Conservation (phyloP, 2,113 vertebrate species). For the Marmota monax region DNA sequence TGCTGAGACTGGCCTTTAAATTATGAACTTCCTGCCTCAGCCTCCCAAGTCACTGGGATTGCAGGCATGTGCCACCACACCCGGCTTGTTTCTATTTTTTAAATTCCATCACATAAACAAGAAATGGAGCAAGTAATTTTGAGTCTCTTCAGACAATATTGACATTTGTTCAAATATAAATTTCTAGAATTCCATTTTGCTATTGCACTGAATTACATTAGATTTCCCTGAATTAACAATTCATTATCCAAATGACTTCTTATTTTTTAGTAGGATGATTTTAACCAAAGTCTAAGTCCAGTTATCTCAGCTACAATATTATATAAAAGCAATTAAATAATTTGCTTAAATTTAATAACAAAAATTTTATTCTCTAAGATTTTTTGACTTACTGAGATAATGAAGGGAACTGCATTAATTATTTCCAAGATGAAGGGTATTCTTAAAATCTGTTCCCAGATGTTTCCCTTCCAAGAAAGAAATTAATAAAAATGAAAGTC, state of each 20-base stretch:
- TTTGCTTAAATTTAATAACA: slow-evolving; percentile 16
- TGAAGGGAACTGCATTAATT: slow-evolving; percentile 93
- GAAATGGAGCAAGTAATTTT: neutral
- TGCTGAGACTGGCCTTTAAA: too few relatives aligned
- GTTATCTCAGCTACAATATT: neutral
- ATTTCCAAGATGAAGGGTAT: slow-evolving; percentile 93
- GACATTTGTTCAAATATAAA: neutral
- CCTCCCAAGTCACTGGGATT: too few relatives aligned
- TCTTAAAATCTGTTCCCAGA: slow-evolving; percentile 93
- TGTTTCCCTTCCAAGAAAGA: slow-evolving; percentile 90
- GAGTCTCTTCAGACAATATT: neutral
- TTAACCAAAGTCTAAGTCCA: slow-evolving; percentile 11
- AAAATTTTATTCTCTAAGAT: neutral
- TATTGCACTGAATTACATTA: neutral
- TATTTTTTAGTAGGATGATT: slow-evolving; percentile 23
- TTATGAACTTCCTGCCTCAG: too few relatives aligned
- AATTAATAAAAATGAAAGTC: slow-evolving; percentile 67
- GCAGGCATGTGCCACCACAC: too few relatives aligned
- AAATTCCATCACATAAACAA: neutral
- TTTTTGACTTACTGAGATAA: slow-evolving; percentile 89
- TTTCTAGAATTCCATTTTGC: slow-evolving; percentile 12
- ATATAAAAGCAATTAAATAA: neutral
- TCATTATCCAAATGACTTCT: neutral
- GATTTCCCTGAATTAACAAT: neutral
- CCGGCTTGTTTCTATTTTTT: neutral